Conservation (phyloP, 2,797 vertebrate species). For the Eremophila alpestris region DNA sequence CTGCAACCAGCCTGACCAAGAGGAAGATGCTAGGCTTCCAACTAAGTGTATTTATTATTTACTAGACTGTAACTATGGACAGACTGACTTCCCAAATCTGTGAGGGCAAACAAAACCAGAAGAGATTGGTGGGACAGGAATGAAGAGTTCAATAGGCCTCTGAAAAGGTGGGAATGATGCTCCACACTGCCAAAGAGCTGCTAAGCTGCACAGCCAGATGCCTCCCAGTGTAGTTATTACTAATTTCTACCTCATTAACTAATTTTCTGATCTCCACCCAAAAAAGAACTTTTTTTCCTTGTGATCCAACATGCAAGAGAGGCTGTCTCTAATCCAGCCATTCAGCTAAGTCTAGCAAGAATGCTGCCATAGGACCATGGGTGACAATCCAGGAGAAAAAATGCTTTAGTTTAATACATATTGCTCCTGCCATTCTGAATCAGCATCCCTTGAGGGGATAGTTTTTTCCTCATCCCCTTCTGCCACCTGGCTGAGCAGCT, state of each 20-base stretch:
- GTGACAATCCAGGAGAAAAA: background rate
- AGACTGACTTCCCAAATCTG: background rate
- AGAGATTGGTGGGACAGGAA: background rate
- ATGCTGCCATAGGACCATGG: background rate
- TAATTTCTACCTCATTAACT: background rate
- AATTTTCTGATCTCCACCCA: background rate
- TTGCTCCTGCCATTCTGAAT: background rate
- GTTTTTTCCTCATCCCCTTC: background rate
- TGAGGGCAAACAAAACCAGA: background rate
- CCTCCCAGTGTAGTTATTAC: background rate
- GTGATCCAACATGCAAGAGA: background rate
- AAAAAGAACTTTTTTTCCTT: background rate
- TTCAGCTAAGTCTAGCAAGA: background rate
- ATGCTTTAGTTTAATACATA: background rate
- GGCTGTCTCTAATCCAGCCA: background rate
- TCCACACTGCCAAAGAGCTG: background rate
- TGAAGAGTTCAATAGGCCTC: background rate
- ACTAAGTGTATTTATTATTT: background rate
- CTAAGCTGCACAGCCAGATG: background rate
- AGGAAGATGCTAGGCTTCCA: background rate
- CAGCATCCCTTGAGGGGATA: background rate
- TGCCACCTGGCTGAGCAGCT: background rate
- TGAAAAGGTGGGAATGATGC: fast-evolving
- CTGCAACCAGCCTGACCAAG: background rate
- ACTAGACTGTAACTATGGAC: background rate